A percentile compares a stretch with the other conserved stretches of the same genome.
These are phyloP conservation scores for Hyalella azteca DNA, from an alignment of 2,888 invertebrate species.

Conservation along the genomic window DNA sequence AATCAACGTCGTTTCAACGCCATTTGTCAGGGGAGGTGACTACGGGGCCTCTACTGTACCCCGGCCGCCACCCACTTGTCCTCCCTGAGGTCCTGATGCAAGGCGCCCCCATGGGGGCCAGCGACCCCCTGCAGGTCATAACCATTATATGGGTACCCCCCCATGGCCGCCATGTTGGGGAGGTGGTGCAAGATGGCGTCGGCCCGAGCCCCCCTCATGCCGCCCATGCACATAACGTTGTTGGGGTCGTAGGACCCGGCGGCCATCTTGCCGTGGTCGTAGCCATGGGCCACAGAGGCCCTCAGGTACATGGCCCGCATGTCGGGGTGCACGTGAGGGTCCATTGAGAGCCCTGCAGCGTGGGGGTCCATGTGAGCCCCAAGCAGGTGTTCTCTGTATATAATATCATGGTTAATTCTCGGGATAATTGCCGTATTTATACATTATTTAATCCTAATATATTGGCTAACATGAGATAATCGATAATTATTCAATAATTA, in stretches of 20 bases:
- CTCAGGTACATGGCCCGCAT: slow-evolving; percentile 57
- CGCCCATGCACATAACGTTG: slow-evolving; percentile 46
- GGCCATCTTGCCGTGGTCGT: slow-evolving; percentile 54
- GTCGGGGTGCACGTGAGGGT: slow-evolving; percentile 51
- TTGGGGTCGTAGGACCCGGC: slow-evolving; percentile 43
- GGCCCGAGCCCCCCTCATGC: slow-evolving; percentile 44
- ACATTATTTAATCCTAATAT: too few species aligned
- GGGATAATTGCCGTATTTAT: too few species aligned
- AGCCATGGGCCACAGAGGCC: slow-evolving; percentile 16
- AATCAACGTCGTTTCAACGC: too few species aligned
- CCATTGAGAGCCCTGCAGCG: slow-evolving; percentile 38
- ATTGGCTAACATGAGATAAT: too few species aligned
- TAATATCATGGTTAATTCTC: too few species aligned
- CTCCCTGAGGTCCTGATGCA: not conserved
- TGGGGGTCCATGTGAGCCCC: slow-evolving; percentile 47
- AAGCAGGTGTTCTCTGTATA: slow-evolving; percentile 49
- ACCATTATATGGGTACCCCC: slow-evolving; percentile 51
- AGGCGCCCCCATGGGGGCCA: not conserved
- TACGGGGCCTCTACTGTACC: not conserved
- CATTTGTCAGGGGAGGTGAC: too few species aligned
- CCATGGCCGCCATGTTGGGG: slow-evolving; percentile 49
- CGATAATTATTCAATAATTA: too few species aligned
- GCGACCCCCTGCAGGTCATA: slow-evolving; percentile 42
- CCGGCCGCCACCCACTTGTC: slow-evolving; percentile 18
- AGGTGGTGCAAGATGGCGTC: slow-evolving; percentile 52